Evolutionary conservation across 2,113 vertebrate genomes (phyloP).

Genomic region (Bombycilla garrulus): DNA sequence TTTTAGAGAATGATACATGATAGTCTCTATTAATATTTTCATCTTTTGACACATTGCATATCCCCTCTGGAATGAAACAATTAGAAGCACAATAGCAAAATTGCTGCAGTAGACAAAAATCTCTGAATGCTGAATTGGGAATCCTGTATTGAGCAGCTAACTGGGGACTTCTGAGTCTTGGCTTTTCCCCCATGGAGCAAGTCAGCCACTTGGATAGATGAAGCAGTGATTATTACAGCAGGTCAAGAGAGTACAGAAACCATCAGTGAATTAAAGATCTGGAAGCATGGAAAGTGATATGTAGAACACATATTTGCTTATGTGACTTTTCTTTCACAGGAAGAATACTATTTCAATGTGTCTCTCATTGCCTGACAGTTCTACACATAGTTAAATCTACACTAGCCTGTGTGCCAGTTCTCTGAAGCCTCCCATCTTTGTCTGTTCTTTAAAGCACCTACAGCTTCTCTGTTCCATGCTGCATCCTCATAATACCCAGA

Average conservation of each 20-base stretch:
- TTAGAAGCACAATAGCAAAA: neutral
- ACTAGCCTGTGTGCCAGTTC: neutral
- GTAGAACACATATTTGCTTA: constrained; percentile 24
- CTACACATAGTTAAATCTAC: neutral
- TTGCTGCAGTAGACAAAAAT: neutral
- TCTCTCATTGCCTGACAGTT: neutral
- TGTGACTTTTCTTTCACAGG: neutral
- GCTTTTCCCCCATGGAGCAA: neutral
- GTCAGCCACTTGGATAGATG: neutral
- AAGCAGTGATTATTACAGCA: neutral
- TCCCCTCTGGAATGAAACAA: neutral
- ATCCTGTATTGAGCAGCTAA: neutral
- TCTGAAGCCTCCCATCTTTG: neutral
- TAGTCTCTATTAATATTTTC: neutral
- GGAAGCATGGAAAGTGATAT: neutral
- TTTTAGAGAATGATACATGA: neutral
- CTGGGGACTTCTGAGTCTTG: neutral
- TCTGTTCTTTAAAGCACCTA: neutral
- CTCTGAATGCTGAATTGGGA: neutral
- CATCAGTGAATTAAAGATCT: neutral
- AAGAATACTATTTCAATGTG: neutral
- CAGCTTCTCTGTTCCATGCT: neutral
- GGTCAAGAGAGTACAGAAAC: neutral
- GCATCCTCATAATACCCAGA: neutral
- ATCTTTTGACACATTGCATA: neutral